Base-by-base conservation (phyloP, 2,888 invertebrate species). In the Callosobruchus maculatus region DNA sequence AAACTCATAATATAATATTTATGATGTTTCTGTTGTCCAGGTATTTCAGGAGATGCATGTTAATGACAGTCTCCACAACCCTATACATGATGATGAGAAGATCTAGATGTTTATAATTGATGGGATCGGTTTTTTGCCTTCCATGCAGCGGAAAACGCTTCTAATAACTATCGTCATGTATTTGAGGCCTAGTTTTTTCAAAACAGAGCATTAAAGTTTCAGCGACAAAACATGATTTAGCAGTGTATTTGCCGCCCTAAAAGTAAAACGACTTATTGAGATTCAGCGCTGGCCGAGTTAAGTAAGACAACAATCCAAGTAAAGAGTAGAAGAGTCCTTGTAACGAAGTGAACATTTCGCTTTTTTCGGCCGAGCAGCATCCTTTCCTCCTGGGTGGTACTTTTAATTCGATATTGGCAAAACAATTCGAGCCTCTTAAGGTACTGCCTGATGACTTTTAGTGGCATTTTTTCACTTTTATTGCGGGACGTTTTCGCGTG, bases 401-500 rank as follows among this genome's bases (percentile, higher is more conserved):
- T 73, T 70, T 75, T 71, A 75, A 75, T 75, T 75, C 70, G 71
- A 73, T 71, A 75, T 68, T 73, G 75, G 73, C 31, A 70, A 71
- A 75, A 73, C 71, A 75, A 75, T 75, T 75, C 73, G 31, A 71
- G 70, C 70, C 73, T 71, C 71, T 75, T 73, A 70, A 73, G 71
- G 73, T 30, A 22, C 75, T 75, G 70, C 68, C 71, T 73, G 72
- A 73, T 72, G 75, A 67, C 22, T 68, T 75, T 75, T 75, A 73
- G 75, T 75, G 73, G 71, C 75, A 78, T 79, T 80, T 81, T 81
- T 81, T 80, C 79, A 78, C 78, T 80, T 82, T 82, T 81, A 80
- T 82, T 81, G 80, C 76, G 76, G 76, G 79, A 77, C 78, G 77
- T 74, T 77, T 75, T 77, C 78, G 78, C 77, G 78, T 80, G 81